Percentiles rank a stretch among this genome's conserved stretches.
These are phyloP conservation scores for Callopanchax toddi DNA, from an alignment of 2,113 vertebrate genomes.

Conservation along the genomic window DNA sequence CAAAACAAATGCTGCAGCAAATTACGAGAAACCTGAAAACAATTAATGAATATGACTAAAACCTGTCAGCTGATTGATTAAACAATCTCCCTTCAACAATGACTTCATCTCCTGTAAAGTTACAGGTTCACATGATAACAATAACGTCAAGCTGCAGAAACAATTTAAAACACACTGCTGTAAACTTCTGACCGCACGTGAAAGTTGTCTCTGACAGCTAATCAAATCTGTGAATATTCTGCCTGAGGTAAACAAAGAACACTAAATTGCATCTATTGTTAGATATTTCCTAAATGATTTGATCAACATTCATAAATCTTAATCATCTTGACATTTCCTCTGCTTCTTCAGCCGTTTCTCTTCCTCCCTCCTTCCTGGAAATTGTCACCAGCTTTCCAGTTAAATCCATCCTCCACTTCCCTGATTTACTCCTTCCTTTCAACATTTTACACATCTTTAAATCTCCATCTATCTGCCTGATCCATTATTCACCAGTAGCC, in stretches of 20 bases:
- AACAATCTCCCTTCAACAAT: constrained; percentile 7
- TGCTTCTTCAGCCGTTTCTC: constrained; percentile 28
- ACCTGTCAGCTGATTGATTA: too few species aligned
- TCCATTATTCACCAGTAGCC: constrained; percentile 22
- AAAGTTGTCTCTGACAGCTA: background rate
- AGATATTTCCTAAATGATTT: too few species aligned
- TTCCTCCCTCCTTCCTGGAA: constrained; percentile 28
- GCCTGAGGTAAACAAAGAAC: too few species aligned
- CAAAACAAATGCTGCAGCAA: too few species aligned
- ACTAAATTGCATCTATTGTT: too few species aligned
- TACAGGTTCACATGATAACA: background rate
- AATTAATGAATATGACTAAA: too few species aligned
- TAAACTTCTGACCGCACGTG: background rate
- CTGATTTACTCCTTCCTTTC: constrained; percentile 43
- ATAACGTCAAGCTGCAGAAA: background rate
- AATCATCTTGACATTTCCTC: constrained; percentile 29
- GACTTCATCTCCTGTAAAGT: constrained; percentile 1
- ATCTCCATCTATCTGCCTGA: constrained; percentile 51
- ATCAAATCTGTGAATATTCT: too few species aligned
- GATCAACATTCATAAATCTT: constrained; percentile 35
- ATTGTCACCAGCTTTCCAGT: constrained; percentile 7
- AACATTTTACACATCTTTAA: constrained; percentile 58
- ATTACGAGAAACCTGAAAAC: too few species aligned
- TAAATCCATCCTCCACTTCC: constrained; percentile 48
- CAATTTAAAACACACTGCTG: background rate